Conservation (phyloP, 2,797 vertebrate species). For the Eleutherodactylus coqui region DNA sequence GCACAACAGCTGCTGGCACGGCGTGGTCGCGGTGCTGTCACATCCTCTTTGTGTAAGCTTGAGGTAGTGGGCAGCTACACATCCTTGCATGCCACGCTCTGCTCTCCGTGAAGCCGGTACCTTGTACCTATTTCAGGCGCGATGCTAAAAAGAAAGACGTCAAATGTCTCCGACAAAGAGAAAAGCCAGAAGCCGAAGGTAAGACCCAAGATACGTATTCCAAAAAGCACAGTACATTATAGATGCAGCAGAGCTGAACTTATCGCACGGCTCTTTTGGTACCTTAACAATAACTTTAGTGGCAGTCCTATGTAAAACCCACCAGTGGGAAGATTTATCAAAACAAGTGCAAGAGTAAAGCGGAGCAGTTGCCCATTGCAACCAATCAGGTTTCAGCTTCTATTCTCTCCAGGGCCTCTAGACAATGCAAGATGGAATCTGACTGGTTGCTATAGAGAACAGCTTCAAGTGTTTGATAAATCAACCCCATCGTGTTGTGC, state of each 20-base stretch:
- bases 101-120: neutral
- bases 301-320: neutral
- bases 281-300: neutral
- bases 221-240: neutral
- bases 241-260: neutral
- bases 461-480: too few species aligned
- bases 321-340: neutral
- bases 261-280: neutral
- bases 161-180: constrained; percentile 90
- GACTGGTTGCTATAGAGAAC: too few species aligned
- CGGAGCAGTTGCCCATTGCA: too few species aligned
- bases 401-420: too few species aligned
- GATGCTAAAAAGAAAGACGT: constrained; percentile 93
- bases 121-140: constrained; percentile 62
- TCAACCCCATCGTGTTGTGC: too few species aligned
- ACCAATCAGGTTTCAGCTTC: too few species aligned
- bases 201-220: constrained; percentile 67
- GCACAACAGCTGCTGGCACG: constrained; percentile 32
- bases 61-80: constrained; percentile 10
- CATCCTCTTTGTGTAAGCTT: constrained; percentile 75
- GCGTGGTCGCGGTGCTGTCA: constrained; percentile 69
- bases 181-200: constrained; percentile 93
- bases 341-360: too few species aligned
- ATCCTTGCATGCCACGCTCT: neutral
- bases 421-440: too few species aligned